Evolutionary conservation across 2,888 invertebrate genomes (phyloP), one percentile per base, ranked within the genome.

Genomic region (Latrodectus hesperus): DNA sequence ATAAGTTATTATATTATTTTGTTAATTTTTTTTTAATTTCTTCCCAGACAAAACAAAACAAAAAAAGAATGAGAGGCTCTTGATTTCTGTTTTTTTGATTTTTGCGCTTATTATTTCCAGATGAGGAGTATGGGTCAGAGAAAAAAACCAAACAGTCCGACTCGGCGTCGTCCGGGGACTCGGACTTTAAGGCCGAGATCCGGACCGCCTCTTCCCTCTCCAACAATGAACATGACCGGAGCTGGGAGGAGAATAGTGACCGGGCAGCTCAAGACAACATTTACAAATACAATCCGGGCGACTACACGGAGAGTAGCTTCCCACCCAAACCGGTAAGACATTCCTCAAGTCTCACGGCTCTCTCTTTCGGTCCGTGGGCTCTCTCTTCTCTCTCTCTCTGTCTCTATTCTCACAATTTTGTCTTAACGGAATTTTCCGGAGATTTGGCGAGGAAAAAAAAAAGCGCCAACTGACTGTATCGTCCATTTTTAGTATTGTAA

Each of bases 141-240:
- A 91, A 91, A 84, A 91, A 91, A 88, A 91, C 92, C 91, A 93
- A 93, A 91, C 93, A 92, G 88, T 97, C 97, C 86, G 97, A 98
- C 92, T 94, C 96, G 90, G 90, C 84, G 8, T 97, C 97, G 91
- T 97, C 97, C 78, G 97, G 91, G 65, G 97, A 97, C 91, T 97
- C 97, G 90, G 97, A 97, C 93, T 93, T 97, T 92, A 98, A 98
- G 93, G 94, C 97, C 90, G 97, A 98, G 92, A 94, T 97, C 89
- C 94, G 97, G 88, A 97, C 97, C 73, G 95, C 95, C 12, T 96
- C 96, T 89, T 96, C 96, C 65, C 95, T 95, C 91, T 96, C 96
- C 92, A 96, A 96, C 92, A 92, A 92, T 81, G 92, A 92, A 86
- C 92, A 92, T 89, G 89, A 89, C 74, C 68, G 88, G 70, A 89